Evolutionary conservation across 2,888 invertebrate genomes (phyloP), one percentile per base, ranked within the genome.

Genomic region (Hybos culiciformis): DNA sequence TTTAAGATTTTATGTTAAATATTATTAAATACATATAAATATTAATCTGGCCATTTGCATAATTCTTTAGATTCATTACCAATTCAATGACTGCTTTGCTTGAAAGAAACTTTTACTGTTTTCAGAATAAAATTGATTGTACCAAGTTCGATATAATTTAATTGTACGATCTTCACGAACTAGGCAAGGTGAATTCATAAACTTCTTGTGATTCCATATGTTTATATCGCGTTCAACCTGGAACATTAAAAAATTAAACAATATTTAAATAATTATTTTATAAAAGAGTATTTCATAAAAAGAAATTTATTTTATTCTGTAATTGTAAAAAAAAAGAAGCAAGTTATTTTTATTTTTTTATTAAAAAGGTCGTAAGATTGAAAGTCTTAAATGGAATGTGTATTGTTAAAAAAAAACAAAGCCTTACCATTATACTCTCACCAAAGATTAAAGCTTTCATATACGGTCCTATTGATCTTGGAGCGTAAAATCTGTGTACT

Each of bases 131-230:
- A 92, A 92, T 60, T 92, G 90, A 1, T 74, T 70, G 60, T 77
- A 92, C 92, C 91, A 92, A 14, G 70, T 67, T 1, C 91, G 70
- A 60, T 80, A 87, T 1, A 73, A 70, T n/a, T 75, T 71, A 2
- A 92, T 77, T 0, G 76, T 67, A 6, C 72, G 72, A 59, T 92
- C 92, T 43, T 84, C 79, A 48, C 75, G 75, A 0, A 84, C 79
- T 46, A 87, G 71, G 0, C 80, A 56, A 0, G 91, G 90, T 1
- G 77, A 75, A 26, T 71, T 72, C 0, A 78, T 68, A 59, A 77
- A 91, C 9, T 71, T 72, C 57, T 92, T 92, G 63, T 80, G 79
- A 60, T 90, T 90, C 92, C 92, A 92, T 5, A 92, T 77, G 48
- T 72, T 72, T 0, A 91, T 75, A 59, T 92, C 92, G 0, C 91